Evolutionary conservation across 2,888 invertebrate species (phyloP), one percentile per base, ranked within the genome.

Genomic region (Synergus laeviventris): DNA sequence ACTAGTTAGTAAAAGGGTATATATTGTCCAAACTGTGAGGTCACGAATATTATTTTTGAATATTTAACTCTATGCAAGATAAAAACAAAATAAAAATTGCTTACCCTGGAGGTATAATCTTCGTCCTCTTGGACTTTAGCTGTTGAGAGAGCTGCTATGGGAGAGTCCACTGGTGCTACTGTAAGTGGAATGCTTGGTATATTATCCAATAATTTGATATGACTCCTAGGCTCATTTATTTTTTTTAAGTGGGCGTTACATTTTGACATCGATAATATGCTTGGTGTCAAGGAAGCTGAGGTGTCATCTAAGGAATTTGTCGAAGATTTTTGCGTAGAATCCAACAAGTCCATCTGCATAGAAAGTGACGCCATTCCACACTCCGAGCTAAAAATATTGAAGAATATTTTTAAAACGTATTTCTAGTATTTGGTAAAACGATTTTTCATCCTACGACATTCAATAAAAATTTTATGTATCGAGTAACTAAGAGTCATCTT

Each of bases 191-290:
- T 87, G 79, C 87, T 89, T 4, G 90, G 89, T 82, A 89, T 90
- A 74, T 86, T 89, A 74, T 89, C 89, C 83, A 89, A 79, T 74
- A 89, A 84, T 83, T 89, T 90, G 49, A 89, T 89, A 76, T 89
- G 89, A 79, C 89, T 89, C 73, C 87, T 84, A 4, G 87, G 88
- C 76, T 90, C 90, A 54, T 83, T 85, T 56, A 90, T 81, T 82
- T 90, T 91, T 36, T 89, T 85, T 74, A 90, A 82, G 83, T 90
- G 91, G 49, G 86, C 86, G 74, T 91, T 91, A 76, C 89, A 90
- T 74, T 86, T 85, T 4, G 87, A 84, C 81, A 90, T 86, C n/a
- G 83, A 81, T 9, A 89, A 77, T 2, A 86, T 84, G 2, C 82
- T 66, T 5, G 87, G 82, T 24, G 85, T 78, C 61, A 86, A 70